Evolutionary conservation across 1,140 invertebrate genomes (phyloP).

Genomic region (Euura saliciscinereae): DNA sequence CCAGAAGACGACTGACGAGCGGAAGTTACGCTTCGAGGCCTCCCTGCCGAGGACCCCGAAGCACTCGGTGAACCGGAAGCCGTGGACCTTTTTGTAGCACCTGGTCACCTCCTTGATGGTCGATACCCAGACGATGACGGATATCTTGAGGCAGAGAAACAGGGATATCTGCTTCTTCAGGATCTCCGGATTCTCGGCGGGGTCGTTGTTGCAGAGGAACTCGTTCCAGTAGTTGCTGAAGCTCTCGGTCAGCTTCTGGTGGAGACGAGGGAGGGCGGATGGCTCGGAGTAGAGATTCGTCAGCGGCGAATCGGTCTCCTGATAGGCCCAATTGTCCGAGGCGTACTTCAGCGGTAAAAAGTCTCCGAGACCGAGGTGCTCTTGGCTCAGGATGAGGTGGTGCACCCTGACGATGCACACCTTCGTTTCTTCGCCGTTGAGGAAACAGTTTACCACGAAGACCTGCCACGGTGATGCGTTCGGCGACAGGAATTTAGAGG

Average conservation of each 20-base stretch:
- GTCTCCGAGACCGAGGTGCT: conserved; percentile 74
- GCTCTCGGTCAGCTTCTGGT: conserved; percentile 69
- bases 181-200: conserved; percentile 71
- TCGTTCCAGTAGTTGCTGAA: conserved; percentile 80
- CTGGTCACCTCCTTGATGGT: conserved; percentile 64
- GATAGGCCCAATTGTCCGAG: conserved; percentile 49
- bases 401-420: conserved; percentile 78
- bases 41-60: conserved; percentile 39
- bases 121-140: conserved; percentile 64
- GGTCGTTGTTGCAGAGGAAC: conserved; percentile 78
- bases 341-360: conserved; percentile 70
- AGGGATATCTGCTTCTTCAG: conserved; percentile 66
- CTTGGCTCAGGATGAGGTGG: conserved; percentile 74
- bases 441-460: conserved; percentile 69
- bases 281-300: conserved; percentile 66
- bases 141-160: conserved; percentile 65
- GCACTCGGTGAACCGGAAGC: conserved; percentile 17
- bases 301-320: conserved; percentile 57
- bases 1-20: conserved; percentile 23
- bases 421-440: conserved; percentile 65
- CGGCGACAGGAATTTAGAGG: conserved; percentile 75
- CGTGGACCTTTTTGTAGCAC: conserved; percentile 42
- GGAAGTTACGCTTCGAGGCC: conserved; percentile 46
- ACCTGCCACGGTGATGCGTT: conserved; percentile 80
- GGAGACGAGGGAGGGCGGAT: conserved; percentile 69